Evolutionary conservation across 2,888 invertebrate genomes (phyloP).

Genomic region (Troglohyphantes excavatus): DNA sequence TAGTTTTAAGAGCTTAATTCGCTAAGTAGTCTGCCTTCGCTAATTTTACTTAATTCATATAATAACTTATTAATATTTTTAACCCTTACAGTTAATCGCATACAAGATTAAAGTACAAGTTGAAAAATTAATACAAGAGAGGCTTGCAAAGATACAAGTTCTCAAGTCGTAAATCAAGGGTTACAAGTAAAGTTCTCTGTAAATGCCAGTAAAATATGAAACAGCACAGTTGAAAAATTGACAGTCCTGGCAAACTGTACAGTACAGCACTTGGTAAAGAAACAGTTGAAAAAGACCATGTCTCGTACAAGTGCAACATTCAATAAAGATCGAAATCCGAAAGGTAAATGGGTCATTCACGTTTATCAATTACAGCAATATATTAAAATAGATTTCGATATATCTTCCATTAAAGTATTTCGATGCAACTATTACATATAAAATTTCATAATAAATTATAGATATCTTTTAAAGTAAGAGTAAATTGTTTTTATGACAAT

Average conservation of each 20-base stretch:
- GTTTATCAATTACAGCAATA: background rate
- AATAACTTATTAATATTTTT: slow-evolving; percentile 26
- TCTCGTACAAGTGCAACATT: background rate
- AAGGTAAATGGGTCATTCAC: background rate
- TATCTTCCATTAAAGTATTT: too few relatives aligned
- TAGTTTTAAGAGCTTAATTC: background rate
- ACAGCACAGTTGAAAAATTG: background rate
- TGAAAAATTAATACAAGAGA: slow-evolving; percentile 30
- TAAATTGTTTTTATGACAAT: too few relatives aligned
- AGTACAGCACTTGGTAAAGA: background rate
- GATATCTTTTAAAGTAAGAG: too few relatives aligned
- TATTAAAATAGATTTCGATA: too few relatives aligned
- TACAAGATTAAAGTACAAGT: slow-evolving; percentile 33
- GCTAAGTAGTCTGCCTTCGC: too few relatives aligned
- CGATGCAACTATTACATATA: too few relatives aligned
- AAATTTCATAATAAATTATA: too few relatives aligned
- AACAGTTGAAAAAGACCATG: background rate
- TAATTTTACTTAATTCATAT: background rate
- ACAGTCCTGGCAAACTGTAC: background rate
- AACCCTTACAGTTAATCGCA: slow-evolving; percentile 53
- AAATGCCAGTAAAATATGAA: background rate
- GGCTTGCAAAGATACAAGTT: slow-evolving; percentile 40
- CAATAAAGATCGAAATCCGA: background rate
- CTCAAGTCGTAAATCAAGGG: slow-evolving; percentile 4
- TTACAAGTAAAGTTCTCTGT: background rate